Conservation (phyloP, 2,113 vertebrate species). For the Typhlomys cinereus region DNA sequence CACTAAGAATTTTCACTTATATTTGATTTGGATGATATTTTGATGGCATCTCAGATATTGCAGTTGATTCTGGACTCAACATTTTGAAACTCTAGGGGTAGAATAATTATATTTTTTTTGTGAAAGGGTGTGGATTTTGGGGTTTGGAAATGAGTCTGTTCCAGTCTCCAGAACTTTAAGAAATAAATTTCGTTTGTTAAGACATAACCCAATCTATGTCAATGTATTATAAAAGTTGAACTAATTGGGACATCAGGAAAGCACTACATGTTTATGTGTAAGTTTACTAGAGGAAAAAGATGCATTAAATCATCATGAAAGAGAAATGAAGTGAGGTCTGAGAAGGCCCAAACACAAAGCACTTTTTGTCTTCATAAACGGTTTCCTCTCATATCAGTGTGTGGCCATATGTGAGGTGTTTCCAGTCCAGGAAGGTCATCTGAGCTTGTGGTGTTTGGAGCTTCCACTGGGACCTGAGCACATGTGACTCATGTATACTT, state of each 20-base stretch:
- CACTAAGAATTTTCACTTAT: neutral
- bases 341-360: neutral
- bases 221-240: neutral
- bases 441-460: neutral
- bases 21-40: neutral
- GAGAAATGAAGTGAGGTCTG: neutral
- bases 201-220: neutral
- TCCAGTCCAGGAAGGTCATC: neutral
- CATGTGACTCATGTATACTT: neutral
- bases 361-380: neutral
- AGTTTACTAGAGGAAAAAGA: neutral
- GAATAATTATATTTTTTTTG: neutral
- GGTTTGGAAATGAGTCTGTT: neutral
- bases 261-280: neutral
- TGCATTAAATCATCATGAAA: neutral
- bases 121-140: neutral
- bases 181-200: neutral
- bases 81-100: neutral
- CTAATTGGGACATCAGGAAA: neutral
- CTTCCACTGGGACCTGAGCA: neutral
- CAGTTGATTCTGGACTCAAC: neutral
- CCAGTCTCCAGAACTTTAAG: neutral
- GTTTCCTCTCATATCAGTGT: neutral
- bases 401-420: neutral
- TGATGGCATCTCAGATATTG: neutral